phyloP scores from a whole-genome alignment of 2,888 invertebrate species.

The Cristatella mucedo region DNA sequence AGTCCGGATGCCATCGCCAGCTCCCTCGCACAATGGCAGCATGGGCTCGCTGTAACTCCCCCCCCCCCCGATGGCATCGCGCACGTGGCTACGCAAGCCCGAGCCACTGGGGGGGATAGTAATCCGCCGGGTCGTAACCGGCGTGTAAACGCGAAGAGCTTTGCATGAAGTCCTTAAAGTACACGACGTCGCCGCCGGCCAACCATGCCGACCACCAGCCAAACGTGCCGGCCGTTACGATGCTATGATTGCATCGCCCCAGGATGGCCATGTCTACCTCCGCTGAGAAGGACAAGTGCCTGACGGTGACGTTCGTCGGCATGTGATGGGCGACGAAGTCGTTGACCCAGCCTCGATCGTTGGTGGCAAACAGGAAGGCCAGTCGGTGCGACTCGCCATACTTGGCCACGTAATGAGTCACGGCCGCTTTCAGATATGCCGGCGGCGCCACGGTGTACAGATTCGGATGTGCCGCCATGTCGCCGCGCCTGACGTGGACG shows the following conservation, averaged over 20 bases:
- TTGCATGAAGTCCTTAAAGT: constrained; percentile 33
- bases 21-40: too few relatives aligned
- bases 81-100: too few relatives aligned
- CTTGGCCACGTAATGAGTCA: constrained; percentile 21
- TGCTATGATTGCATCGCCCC: constrained; percentile 26
- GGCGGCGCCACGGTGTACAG: constrained; percentile 31
- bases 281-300: constrained; percentile 17
- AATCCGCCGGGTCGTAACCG: constrained; percentile 26
- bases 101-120: constrained; percentile 35
- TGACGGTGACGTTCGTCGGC: too few relatives aligned
- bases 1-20: too few relatives aligned
- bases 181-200: constrained; percentile 32
- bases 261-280: constrained; percentile 34
- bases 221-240: constrained; percentile 34
- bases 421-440: constrained; percentile 27
- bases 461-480: constrained; percentile 26
- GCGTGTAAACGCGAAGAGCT: constrained; percentile 26
- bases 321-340: constrained; percentile 18
- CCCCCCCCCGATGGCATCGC: too few relatives aligned
- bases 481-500: constrained; percentile 36
- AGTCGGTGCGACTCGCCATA: too few relatives aligned
- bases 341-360: constrained; percentile 30
- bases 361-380: too few relatives aligned
- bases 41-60: too few relatives aligned
- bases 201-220: too few relatives aligned